phyloP scores from a whole-genome alignment of 2,113 vertebrate genomes.

The Colaptes auratus region DNA sequence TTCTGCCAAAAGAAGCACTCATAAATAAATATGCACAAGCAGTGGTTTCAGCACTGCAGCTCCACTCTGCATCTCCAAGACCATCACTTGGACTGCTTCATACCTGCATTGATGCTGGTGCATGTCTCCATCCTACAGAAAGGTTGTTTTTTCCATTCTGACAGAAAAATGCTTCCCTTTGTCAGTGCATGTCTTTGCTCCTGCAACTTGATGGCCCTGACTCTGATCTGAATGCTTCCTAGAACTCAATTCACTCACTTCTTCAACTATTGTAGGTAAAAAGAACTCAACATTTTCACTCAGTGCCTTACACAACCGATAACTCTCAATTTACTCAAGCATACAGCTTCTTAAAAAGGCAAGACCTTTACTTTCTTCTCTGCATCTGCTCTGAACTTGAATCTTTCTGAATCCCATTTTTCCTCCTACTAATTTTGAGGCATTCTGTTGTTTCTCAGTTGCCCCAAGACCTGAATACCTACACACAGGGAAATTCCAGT shows the following conservation, averaged over 20 bases:
- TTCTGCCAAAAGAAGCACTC: background rate
- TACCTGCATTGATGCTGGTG: background rate
- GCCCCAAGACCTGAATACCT: background rate
- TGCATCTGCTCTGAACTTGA: background rate
- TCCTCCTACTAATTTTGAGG: background rate
- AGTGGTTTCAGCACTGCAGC: background rate
- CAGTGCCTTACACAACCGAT: background rate
- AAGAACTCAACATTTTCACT: background rate
- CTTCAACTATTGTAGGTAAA: background rate
- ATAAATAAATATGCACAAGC: background rate
- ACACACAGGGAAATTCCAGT: background rate
- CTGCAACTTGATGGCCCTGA: background rate
- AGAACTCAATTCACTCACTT: background rate
- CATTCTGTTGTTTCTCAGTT: background rate
- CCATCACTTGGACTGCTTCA: background rate
- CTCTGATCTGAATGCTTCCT: background rate
- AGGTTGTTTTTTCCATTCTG: background rate
- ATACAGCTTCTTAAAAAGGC: background rate
- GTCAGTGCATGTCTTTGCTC: background rate
- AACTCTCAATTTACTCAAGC: background rate
- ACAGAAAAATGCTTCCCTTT: background rate
- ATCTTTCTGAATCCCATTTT: constrained; percentile 1
- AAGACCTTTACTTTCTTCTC: constrained; percentile 5
- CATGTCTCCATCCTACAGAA: background rate
- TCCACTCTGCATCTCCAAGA: background rate